Percentiles rank a stretch among this genome's conserved stretches.
Evolutionary conservation across 2,888 invertebrate species (phyloP).

Genomic region (Drosophila percnosoma): DNA sequence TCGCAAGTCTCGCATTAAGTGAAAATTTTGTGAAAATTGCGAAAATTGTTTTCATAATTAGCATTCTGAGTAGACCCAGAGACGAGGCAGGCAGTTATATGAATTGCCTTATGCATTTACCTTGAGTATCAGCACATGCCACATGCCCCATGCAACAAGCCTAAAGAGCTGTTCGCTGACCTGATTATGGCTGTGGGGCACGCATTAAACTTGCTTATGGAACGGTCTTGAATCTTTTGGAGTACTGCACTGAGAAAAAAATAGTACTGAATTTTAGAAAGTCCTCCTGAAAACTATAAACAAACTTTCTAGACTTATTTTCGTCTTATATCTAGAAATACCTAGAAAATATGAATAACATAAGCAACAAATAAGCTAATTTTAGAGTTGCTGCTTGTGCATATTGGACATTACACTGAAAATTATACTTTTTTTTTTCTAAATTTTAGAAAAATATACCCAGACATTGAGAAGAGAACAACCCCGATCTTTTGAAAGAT

Average conservation of each 20-base stretch:
- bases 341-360: no score
- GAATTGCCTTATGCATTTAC: constrained; percentile 10
- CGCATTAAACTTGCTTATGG: background rate
- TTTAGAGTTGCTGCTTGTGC: background rate
- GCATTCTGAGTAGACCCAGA: constrained; percentile 58
- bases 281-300: background rate
- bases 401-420: background rate
- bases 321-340: no score
- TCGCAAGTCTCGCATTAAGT: constrained; percentile 61
- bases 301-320: no score
- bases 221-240: background rate
- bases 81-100: background rate
- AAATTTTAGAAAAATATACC: background rate
- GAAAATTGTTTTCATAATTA: constrained; percentile 76
- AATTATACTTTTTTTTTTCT: background rate
- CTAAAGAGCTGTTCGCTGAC: background rate
- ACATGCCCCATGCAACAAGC: constrained; percentile 10
- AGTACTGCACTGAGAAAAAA: background rate
- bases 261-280: background rate
- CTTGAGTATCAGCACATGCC: constrained; percentile 13
- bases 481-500: background rate
- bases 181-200: background rate
- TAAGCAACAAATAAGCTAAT: background rate
- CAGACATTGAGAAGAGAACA: background rate
- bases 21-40: constrained; percentile 50